phyloP scores from a whole-genome alignment of 2,797 vertebrate genomes.

The Poecilia wingei region DNA sequence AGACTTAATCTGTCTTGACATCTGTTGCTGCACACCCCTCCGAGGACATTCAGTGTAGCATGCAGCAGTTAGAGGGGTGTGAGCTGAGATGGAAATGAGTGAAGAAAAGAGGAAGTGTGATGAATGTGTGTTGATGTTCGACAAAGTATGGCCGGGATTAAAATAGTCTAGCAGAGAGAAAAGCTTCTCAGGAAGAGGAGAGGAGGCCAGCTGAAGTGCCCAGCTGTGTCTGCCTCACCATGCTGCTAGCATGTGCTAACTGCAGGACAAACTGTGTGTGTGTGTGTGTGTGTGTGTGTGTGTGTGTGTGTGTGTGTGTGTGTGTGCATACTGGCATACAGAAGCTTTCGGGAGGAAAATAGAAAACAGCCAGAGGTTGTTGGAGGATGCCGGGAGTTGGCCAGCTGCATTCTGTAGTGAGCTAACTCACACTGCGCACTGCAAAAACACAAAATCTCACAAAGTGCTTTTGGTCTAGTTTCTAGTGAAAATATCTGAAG shows the following conservation, averaged over 20 bases:
- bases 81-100: conserved; percentile 32
- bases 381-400: conserved; percentile 25
- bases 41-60: not conserved
- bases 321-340: conserved; percentile 11
- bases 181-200: conserved; percentile 21
- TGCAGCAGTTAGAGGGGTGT: not conserved
- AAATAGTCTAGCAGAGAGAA: conserved; percentile 29
- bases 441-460: too few species aligned
- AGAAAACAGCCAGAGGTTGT: conserved; percentile 26
- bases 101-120: conserved; percentile 36
- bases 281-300: conserved; percentile 8
- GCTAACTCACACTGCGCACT: conserved; percentile 14
- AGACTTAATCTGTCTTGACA: not conserved
- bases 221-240: conserved; percentile 52
- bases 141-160: conserved; percentile 16
- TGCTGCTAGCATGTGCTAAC: conserved; percentile 48
- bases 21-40: conserved; percentile 11
- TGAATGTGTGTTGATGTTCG: not conserved
- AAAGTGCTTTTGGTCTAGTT: too few species aligned
- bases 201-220: conserved; percentile 30
- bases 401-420: conserved; percentile 23
- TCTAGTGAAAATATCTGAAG: too few species aligned
- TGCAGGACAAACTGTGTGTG: conserved; percentile 23
- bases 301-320: conserved; percentile 9
- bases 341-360: conserved; percentile 14